Conservation (phyloP, 1,140 invertebrate species). For the Pseudomyrmex sp. region DNA sequence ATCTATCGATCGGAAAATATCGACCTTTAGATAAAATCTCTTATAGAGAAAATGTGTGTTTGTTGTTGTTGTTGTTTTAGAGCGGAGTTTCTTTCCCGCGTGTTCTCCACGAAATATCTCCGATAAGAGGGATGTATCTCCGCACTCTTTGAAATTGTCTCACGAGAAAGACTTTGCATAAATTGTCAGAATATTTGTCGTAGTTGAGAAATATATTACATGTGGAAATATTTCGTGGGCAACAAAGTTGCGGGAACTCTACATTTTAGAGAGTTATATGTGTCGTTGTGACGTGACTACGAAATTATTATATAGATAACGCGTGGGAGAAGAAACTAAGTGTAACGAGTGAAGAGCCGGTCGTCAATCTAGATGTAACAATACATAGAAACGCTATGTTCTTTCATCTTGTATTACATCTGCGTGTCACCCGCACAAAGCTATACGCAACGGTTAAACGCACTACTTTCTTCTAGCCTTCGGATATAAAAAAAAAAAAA, state of each 20-base stretch:
- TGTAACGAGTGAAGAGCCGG: background rate
- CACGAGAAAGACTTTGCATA: background rate
- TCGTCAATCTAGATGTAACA: background rate
- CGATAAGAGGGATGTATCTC: background rate
- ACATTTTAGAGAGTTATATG: slow-evolving; percentile 56
- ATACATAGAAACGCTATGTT: background rate
- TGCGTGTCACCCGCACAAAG: slow-evolving; percentile 7
- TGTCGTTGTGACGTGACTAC: slow-evolving; percentile 54
- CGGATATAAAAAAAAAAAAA: slow-evolving; percentile 19
- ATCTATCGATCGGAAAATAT: slow-evolving; percentile 47
- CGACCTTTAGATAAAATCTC: slow-evolving; percentile 49
- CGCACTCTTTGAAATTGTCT: too few relatives aligned
- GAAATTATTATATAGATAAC: slow-evolving; percentile 48
- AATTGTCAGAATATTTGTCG: background rate
- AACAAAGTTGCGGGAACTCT: background rate
- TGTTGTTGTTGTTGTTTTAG: slow-evolving; percentile 25
- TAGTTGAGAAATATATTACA: background rate
- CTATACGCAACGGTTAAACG: background rate
- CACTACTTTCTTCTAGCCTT: background rate
- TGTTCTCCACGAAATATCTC: slow-evolving; percentile 4
- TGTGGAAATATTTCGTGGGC: background rate
- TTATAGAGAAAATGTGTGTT: slow-evolving; percentile 51
- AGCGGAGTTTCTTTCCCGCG: slow-evolving; percentile 2
- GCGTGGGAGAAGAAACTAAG: background rate
- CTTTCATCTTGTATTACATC: background rate